Conservation (phyloP, 2,888 invertebrate species). For the Dendrolimus pini region DNA sequence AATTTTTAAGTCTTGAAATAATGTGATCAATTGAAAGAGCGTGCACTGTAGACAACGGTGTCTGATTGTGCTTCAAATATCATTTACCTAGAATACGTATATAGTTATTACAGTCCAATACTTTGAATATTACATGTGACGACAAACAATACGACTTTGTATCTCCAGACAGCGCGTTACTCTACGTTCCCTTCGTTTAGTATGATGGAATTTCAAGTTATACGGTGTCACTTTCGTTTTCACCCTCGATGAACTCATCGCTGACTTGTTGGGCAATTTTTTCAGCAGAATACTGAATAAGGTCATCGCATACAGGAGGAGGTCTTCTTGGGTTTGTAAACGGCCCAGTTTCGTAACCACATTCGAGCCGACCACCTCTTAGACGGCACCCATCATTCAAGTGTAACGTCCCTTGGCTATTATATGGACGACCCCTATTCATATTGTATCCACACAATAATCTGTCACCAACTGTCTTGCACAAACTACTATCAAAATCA, state of each 20-base stretch:
- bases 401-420: slow-evolving; percentile 15
- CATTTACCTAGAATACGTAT: too few relatives aligned
- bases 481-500: slow-evolving; percentile 41
- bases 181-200: not conserved
- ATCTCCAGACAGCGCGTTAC: slow-evolving; percentile 36
- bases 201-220: not conserved
- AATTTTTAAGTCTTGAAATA: too few relatives aligned
- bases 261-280: not conserved
- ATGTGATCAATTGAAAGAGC: too few relatives aligned
- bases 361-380: slow-evolving; percentile 49
- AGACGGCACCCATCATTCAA: slow-evolving; percentile 44
- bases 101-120: too few relatives aligned
- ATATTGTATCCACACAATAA: slow-evolving; percentile 50
- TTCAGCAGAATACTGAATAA: not conserved
- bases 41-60: too few relatives aligned
- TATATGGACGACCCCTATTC: slow-evolving; percentile 32
- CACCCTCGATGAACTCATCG: not conserved
- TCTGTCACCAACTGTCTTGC: slow-evolving; percentile 44
- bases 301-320: slow-evolving; percentile 13
- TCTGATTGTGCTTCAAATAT: too few relatives aligned
- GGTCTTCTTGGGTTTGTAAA: slow-evolving; percentile 28
- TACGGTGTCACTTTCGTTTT: not conserved
- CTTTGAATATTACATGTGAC: slow-evolving; percentile 10
- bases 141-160: slow-evolving; percentile 37
- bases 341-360: slow-evolving; percentile 46